phyloP scores from a whole-genome alignment of 2,113 vertebrate genomes.

The Tragelaphus imberbis region DNA sequence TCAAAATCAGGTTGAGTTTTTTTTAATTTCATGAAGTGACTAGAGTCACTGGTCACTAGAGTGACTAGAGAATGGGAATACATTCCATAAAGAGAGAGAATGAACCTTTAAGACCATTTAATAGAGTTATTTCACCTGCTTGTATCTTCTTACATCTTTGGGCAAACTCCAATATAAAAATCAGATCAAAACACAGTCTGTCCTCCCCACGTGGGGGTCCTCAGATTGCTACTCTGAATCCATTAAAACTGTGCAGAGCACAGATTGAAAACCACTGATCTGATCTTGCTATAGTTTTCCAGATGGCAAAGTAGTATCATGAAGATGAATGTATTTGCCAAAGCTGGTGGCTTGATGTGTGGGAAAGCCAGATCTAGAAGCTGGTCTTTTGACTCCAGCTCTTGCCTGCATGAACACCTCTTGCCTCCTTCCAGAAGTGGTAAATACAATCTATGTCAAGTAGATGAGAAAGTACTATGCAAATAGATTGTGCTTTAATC shows the following conservation, averaged over 20 bases:
- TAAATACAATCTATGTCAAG: neutral
- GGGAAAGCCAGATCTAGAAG: neutral
- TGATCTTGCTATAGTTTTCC: neutral
- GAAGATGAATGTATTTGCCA: neutral
- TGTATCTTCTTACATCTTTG: neutral
- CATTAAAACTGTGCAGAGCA: neutral
- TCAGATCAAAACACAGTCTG: neutral
- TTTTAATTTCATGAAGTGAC: neutral
- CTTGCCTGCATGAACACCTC: neutral
- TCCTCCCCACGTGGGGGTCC: accelerated
- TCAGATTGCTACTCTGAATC: too few relatives aligned
- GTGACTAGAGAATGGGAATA: neutral
- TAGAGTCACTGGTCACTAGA: too few relatives aligned
- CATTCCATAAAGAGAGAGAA: neutral
- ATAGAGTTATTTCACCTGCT: neutral
- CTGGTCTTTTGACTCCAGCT: neutral
- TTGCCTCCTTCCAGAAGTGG: neutral
- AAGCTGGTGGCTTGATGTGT: neutral
- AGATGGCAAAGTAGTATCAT: neutral
- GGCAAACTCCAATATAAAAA: neutral
- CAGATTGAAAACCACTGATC: neutral
- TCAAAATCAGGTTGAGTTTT: neutral
- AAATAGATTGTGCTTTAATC: neutral
- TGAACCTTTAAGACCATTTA: neutral
- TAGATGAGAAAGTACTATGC: neutral